Percentiles rank a stretch among this genome's conserved stretches.
These are phyloP conservation scores for Premnoplex brunnescens DNA, from an alignment of 2,797 vertebrate genomes.

Conservation along the genomic window DNA sequence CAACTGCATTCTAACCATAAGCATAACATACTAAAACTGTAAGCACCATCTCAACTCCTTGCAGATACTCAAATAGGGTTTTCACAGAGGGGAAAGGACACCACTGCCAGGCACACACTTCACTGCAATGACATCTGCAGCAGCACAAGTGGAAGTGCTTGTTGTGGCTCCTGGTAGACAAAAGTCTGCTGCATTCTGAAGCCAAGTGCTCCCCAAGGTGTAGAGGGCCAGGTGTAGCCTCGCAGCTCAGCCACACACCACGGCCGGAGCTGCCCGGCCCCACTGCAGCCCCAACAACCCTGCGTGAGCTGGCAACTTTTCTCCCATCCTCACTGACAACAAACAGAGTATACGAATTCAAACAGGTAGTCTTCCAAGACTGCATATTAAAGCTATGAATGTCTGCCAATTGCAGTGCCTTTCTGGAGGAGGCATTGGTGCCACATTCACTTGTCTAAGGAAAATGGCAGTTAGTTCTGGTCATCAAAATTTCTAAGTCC, in stretches of 20 bases:
- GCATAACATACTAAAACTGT: neutral
- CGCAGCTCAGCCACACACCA: neutral
- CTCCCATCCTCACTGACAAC: neutral
- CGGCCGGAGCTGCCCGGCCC: neutral
- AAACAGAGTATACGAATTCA: rapidly evolving
- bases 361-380: neutral
- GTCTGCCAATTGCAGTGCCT: neutral
- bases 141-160: no score
- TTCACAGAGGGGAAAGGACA: neutral
- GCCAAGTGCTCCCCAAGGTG: neutral
- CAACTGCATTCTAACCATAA: neutral
- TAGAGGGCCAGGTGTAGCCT: neutral
- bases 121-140: neutral
- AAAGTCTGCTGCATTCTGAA: neutral
- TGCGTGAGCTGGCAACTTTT: rapidly evolving
- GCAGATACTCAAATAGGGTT: neutral
- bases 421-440: neutral
- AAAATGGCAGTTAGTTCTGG: neutral
- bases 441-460: neutral
- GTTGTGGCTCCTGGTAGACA: rapidly evolving
- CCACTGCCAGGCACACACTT: neutral
- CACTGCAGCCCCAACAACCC: neutral
- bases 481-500: neutral
- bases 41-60: neutral
- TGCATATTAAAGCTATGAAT: neutral